Base-by-base conservation (phyloP, 2,113 vertebrate species). In the Chionodraco myersi region DNA sequence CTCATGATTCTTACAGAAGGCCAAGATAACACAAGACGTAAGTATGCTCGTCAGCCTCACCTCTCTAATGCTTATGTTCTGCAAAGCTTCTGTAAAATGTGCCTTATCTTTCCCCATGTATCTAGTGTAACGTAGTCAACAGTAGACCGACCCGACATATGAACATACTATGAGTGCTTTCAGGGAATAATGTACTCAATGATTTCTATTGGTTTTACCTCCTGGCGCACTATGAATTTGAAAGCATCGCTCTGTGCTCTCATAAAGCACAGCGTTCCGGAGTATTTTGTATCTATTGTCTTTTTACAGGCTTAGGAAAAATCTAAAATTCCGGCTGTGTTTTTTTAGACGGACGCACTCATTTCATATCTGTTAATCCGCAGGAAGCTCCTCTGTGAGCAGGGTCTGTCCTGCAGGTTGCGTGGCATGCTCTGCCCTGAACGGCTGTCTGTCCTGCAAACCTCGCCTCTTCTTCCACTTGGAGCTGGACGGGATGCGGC, bases 401-500 rank as follows among this genome's bases (percentile, higher is more conserved):
- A 96, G 94, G 87, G 93, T 93, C 86, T 98, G 97, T 90, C 96
- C 95, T 87, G 92, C 95, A 86, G 96, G 96, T 74, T 97, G 97
- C 92, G 95, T 94, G 2, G 96, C 96, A 0, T 98, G 96, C 90
- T 98, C 97, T 12, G 92, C 95, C 89, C 95, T 95, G 91, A 98
- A 97, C 16, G 96, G 96, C 86, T 98, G 97, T 80, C 92, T 98
- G 90, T 95, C 96, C 72, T 98, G 97, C 93, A 97, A 96, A 82
- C 96, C 96, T 84, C 95, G 95, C 88, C 95, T 97, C 87, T 98
- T 98, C 95, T 96, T 97, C 89, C 95, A 96, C 94, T 91, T 98
- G 96, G 96, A 96, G 92, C 94, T 95, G 91, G 96, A 95, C 68
- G 96, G 96, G 89, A 97, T 97, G 94, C 96, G 95, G 83, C 96